phyloP scores from a whole-genome alignment of 64 coral and sea anemone species.

The Montipora capricornis region DNA sequence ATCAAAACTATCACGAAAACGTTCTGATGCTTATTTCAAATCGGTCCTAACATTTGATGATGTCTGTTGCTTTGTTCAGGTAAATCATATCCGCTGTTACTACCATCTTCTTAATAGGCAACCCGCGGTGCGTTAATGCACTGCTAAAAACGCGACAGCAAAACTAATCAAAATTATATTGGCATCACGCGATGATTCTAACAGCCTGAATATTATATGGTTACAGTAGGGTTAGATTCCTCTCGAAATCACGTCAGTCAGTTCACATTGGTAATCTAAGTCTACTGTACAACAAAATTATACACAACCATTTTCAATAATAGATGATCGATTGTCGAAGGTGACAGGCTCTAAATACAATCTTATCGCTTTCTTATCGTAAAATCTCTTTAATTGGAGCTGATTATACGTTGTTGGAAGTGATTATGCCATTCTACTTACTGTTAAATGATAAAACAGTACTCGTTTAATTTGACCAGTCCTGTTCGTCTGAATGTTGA shows the following conservation, averaged over 20 bases:
- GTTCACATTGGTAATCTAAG: too few species aligned
- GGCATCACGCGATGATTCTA: background rate
- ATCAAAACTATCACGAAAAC: background rate
- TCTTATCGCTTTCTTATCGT: background rate
- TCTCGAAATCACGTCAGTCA: too few species aligned
- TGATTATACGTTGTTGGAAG: background rate
- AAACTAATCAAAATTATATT: background rate
- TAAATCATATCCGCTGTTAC: conserved; percentile 31
- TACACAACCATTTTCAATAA: background rate
- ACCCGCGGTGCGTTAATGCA: background rate
- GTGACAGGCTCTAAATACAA: background rate
- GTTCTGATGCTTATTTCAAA: background rate
- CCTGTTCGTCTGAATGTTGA: background rate
- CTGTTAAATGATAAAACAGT: too few species aligned
- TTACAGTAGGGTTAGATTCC: too few species aligned
- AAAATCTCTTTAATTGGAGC: background rate
- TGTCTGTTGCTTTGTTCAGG: background rate
- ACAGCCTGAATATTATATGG: too few species aligned
- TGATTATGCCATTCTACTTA: background rate
- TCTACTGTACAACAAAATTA: background rate
- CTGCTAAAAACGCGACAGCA: background rate
- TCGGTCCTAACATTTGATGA: background rate
- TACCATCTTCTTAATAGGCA: conserved; percentile 12
- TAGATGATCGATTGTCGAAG: background rate
- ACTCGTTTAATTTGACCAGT: background rate